Evolutionary conservation across 2,797 vertebrate species (phyloP), one percentile per base, ranked within the genome.

Genomic region (Menidia menidia): DNA sequence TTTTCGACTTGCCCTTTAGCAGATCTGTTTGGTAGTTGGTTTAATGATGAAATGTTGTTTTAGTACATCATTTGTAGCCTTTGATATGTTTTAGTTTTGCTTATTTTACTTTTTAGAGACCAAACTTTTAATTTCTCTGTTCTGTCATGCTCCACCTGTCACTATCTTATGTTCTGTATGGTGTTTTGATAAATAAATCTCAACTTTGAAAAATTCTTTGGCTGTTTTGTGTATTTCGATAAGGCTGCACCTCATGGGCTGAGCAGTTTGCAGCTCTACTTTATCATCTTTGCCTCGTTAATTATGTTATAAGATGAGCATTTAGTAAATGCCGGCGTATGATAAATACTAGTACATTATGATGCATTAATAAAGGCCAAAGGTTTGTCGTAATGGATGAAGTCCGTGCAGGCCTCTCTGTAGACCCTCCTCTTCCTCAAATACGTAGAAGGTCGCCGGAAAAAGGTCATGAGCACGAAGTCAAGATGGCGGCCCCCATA

Each of bases 401-500:
- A 25, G 25, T 2, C 2, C 3, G 8, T 2, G 0, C 1, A 8
- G 30, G 14, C 31, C 31, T 53, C 6, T 12, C 3, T 3, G 3
- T 15, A 32, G 51, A 14, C 51, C 75, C 51, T 62, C 82, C 70
- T 51, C 4, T 5, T 44, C 45, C 35, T 54, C 18, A 1, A 50
- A 41, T 33, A 78, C 68, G 60, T 82, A 71, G 65, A 82, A 90
- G 87, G 87, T 90, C 83, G 77, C 90, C 89, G 91, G 92, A 90
- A 92, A 53, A 83, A 88, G 84, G 85, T 89, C 82, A 84, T 4
- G 31, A 13, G 15, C 70, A 68, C 64, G 67, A 81, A 75, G 83
- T 78, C 85, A 95, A 95, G 82, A 95, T 95, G 95, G 94, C 95
- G 87, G 67, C 92, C 83, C 92, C 94, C 94, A 82, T 95, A 70